These are phyloP conservation scores for Hanleya hanleyi DNA, from an alignment of 2,888 invertebrate genomes.

Conservation along the genomic window DNA sequence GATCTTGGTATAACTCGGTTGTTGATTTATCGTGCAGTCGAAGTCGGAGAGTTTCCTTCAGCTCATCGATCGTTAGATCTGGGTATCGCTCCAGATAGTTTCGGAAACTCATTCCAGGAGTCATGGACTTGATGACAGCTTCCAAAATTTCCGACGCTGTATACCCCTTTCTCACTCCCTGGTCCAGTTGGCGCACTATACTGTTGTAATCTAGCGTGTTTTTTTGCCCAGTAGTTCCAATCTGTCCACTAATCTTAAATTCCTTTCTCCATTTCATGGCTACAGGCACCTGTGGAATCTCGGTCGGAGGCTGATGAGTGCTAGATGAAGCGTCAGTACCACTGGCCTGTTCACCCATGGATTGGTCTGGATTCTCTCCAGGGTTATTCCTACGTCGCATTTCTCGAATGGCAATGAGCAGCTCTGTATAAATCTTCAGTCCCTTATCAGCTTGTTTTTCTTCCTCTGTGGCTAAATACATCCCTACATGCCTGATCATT, in stretches of 20 bases:
- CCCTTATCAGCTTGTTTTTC: background rate
- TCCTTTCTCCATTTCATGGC: background rate
- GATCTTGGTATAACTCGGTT: slow-evolving; percentile 21
- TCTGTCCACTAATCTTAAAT: slow-evolving; percentile 1
- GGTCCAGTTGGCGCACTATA: background rate
- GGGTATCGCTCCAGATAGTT: slow-evolving; percentile 1
- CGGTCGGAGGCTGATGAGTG: too few species aligned
- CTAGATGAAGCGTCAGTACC: too few species aligned
- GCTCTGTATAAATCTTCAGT: background rate
- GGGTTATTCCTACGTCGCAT: too few species aligned
- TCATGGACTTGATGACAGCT: background rate
- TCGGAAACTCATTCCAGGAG: too few species aligned
- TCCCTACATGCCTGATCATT: background rate
- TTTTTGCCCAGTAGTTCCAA: background rate
- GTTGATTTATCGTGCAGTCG: slow-evolving; percentile 15
- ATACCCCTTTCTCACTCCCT: background rate
- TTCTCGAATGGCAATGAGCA: too few species aligned
- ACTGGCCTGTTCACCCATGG: too few species aligned
- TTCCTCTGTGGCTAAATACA: background rate
- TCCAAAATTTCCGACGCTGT: background rate
- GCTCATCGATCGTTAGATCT: background rate
- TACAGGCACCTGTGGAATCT: too few species aligned
- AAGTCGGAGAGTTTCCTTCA: slow-evolving; percentile 3
- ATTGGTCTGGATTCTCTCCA: too few species aligned
- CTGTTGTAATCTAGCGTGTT: background rate